Evolutionary conservation across 2,888 invertebrate species (phyloP).

Genomic region (Lycaena phlaeas): DNA sequence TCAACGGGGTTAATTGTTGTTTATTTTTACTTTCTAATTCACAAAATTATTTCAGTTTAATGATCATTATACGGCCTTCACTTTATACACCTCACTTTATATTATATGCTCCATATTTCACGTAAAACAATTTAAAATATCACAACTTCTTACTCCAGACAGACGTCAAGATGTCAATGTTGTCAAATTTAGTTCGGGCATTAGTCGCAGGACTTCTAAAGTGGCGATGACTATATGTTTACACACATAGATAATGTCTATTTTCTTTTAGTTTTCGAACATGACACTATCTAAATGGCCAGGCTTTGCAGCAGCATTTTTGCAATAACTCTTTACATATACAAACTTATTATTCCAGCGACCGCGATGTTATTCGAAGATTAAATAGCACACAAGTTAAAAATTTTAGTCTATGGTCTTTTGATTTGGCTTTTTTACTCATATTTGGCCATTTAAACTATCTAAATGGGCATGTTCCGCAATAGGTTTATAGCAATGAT

Average conservation of each 20-base stretch:
- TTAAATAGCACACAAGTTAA: conserved; percentile 3
- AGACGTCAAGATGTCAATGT: too few species aligned
- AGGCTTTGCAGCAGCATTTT: conserved; percentile 1
- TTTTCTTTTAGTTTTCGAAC: background rate
- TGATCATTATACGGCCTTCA: too few species aligned
- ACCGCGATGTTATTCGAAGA: background rate
- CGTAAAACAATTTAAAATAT: too few species aligned
- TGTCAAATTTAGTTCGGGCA: too few species aligned
- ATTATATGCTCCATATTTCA: too few species aligned
- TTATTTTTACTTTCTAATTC: too few species aligned
- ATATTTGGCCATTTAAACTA: background rate
- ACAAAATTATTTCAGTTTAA: too few species aligned
- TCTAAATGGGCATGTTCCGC: background rate
- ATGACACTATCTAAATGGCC: conserved; percentile 9
- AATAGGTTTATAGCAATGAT: background rate
- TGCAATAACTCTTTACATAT: background rate
- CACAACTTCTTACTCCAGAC: too few species aligned
- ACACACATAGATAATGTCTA: background rate
- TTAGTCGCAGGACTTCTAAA: too few species aligned
- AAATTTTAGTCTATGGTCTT: background rate
- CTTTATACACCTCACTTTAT: too few species aligned
- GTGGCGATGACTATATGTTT: too few species aligned
- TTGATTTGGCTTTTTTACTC: background rate
- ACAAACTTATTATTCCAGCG: conserved; percentile 3
- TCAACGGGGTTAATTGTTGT: too few species aligned